Conservation (phyloP, 2,113 vertebrate genomes). For the Poeciliopsis occidentalis region DNA sequence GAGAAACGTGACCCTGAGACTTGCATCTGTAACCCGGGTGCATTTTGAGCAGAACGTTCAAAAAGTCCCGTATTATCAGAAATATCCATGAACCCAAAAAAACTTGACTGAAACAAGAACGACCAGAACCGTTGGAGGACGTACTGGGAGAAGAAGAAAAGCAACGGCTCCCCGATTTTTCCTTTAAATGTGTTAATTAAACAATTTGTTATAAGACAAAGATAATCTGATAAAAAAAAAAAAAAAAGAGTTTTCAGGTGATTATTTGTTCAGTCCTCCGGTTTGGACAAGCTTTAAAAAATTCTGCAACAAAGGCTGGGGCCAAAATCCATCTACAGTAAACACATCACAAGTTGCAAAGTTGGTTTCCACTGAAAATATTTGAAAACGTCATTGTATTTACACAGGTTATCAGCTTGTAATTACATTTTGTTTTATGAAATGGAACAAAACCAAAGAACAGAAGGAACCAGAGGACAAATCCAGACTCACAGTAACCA, state of each 20-base stretch:
- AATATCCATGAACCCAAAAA: neutral
- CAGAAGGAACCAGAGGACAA: neutral
- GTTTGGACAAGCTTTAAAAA: neutral
- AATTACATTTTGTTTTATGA: neutral
- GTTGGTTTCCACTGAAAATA: neutral
- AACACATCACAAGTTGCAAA: too few relatives aligned
- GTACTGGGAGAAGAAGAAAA: neutral
- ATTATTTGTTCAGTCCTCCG: neutral
- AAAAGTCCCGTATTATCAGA: neutral
- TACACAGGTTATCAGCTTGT: neutral
- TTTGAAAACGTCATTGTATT: neutral
- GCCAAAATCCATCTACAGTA: too few relatives aligned
- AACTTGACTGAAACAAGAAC: neutral
- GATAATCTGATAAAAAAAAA: neutral
- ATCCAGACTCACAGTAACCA: too few relatives aligned
- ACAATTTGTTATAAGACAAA: neutral
- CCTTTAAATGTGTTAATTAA: neutral
- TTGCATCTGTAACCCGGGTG: neutral
- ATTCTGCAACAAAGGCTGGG: neutral
- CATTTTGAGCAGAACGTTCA: neutral
- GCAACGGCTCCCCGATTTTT: neutral
- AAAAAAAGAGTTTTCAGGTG: neutral
- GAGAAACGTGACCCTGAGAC: slow-evolving; percentile 41
- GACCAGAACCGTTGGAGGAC: neutral
- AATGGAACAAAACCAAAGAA: neutral